Percentiles rank a stretch among this genome's conserved stretches.
Conservation (phyloP, 2,888 invertebrate species). For the Atethmia centrago region DNA sequence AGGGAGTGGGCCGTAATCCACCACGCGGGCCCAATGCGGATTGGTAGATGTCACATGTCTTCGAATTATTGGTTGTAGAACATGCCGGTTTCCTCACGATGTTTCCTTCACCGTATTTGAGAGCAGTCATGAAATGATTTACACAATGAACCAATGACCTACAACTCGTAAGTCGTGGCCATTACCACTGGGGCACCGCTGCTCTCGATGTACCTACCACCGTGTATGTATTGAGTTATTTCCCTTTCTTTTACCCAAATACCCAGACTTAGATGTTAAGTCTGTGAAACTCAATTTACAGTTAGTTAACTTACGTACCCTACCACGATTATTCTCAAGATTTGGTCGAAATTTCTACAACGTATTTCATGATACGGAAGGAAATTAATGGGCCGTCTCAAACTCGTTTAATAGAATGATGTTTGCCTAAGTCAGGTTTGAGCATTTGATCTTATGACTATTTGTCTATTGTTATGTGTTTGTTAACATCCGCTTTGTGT, state of each 20-base stretch:
- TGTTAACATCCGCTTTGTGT: constrained; percentile 41
- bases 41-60: too few species aligned
- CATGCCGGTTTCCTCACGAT: too few species aligned
- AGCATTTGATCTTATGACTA: constrained; percentile 31
- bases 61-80: too few species aligned
- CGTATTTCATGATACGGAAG: not conserved
- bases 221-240: too few species aligned
- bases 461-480: constrained; percentile 37
- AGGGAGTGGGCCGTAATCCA: too few species aligned
- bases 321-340: constrained; percentile 27
- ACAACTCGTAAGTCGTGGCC: too few species aligned
- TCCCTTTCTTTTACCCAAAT: not conserved
- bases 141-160: too few species aligned
- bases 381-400: constrained; percentile 33
- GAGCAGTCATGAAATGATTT: too few species aligned
- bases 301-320: constrained; percentile 12
- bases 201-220: too few species aligned
- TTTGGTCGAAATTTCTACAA: constrained; percentile 15
- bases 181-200: too few species aligned
- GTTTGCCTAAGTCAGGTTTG: constrained; percentile 35
- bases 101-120: too few species aligned
- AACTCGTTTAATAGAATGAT: constrained; percentile 30
- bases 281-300: constrained; percentile 4
- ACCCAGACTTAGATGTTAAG: not conserved
- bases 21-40: too few species aligned